Evolutionary conservation across 2,888 invertebrate species (phyloP).

Genomic region (Metellina segmentata): DNA sequence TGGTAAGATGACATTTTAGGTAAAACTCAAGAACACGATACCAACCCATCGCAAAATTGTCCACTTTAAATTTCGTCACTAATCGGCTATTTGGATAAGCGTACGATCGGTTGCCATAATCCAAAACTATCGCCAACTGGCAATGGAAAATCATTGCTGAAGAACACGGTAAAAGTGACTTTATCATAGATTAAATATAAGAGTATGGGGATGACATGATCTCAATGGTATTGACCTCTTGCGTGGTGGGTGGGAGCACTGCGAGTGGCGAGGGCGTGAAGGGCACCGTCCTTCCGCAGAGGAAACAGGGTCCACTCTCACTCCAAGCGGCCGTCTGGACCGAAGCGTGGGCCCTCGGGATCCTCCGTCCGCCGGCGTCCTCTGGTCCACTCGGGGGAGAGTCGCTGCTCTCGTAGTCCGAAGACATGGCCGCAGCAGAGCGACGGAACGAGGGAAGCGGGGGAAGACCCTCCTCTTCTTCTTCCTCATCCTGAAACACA

Average conservation of each 20-base stretch:
- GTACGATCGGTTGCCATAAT: too few species aligned
- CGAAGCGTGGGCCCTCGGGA: conserved; percentile 56
- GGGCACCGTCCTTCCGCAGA: conserved; percentile 60
- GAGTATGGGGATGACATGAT: neutral
- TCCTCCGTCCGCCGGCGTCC: conserved; percentile 58
- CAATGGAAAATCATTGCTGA: too few species aligned
- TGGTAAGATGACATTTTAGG: too few species aligned
- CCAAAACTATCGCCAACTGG: too few species aligned
- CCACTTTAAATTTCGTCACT: too few species aligned
- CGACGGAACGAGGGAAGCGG: conserved; percentile 77
- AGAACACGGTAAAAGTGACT: too few species aligned
- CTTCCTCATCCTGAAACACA: conserved; percentile 64
- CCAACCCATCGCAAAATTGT: too few species aligned
- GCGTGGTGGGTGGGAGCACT: conserved; percentile 22
- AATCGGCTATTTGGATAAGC: too few species aligned
- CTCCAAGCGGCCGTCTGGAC: conserved; percentile 46
- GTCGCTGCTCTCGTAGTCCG: conserved; percentile 81
- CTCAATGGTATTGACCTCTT: conserved; percentile 26
- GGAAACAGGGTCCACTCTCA: conserved; percentile 46
- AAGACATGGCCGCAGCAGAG: conserved; percentile 78
- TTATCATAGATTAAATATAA: neutral
- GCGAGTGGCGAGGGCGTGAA: conserved; percentile 68
- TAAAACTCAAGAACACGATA: too few species aligned
- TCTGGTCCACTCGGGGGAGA: conserved; percentile 80
- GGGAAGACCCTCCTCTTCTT: conserved; percentile 60